Base-by-base conservation (phyloP, 1,140 invertebrate species). In the Drosophila takahashii region DNA sequence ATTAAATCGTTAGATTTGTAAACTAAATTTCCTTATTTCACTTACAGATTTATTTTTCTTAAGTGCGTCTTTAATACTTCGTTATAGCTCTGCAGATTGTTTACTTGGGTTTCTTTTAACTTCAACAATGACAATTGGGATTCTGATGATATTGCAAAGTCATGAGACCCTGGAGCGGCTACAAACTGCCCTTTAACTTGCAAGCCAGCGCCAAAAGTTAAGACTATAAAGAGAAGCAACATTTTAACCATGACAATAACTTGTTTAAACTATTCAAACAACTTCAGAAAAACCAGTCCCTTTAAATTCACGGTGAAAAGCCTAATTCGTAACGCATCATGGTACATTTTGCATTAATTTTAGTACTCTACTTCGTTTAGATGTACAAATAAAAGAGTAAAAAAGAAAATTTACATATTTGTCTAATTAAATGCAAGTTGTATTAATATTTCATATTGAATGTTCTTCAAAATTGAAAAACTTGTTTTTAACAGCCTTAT, bases 71-170 rank as follows among this genome's bases (percentile, higher is more conserved):
- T 13, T 7, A 69, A 32, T 13, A 27, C 16, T 16, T 69, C 13
- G 5, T 45, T 67, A 36, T 69, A 69, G 26, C 27, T 54, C 4
- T 67, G 16, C 7, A 69, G 64, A 69, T 69, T 69, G 4, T 42
- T 22, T 0, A 67, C 62, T 2, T 54, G 16, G 7, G 6, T 22
- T 29, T 69, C 47, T 45, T 32, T 53, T 1, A 54, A 13, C 9
- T 45, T 5, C 1, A 69, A 13, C 13, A 69, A 15, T 8, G 39
- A 8, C 11, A 69, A 34, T 29, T 54, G 65, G 0, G 41, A 29
- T n/a, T 54, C 62, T 11, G 29, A 45, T 16, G 65, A 69, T 69
- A 69, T 54, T 10, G 48, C 15, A 54, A 67, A 9, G 16, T 45
- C 64, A 32, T 45, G 13, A 0, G 65, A 26, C 3, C 6, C 10